phyloP scores from a whole-genome alignment of 2,888 invertebrate species.

The Dryadula phaetusa region DNA sequence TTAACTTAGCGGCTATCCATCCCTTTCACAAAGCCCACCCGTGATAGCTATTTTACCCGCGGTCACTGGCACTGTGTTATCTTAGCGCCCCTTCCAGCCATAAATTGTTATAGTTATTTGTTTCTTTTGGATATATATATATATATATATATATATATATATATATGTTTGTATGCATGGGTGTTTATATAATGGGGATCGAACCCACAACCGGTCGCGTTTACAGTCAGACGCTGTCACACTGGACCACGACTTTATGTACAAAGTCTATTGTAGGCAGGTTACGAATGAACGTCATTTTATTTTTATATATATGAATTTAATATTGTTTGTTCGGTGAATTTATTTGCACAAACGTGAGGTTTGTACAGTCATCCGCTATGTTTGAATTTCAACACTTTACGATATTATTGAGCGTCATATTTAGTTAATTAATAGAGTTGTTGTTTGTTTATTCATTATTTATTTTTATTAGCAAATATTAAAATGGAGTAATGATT shows the following conservation, averaged over 20 bases:
- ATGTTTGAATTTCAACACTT: conserved; percentile 4
- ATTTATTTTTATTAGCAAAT: background rate
- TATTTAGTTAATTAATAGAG: background rate
- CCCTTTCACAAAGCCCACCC: background rate
- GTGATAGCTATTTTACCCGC: background rate
- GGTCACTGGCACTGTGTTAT: conserved; percentile 16
- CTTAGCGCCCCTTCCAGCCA: conserved; percentile 8
- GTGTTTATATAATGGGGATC: no score
- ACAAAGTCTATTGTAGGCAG: no score
- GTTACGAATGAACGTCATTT: no score
- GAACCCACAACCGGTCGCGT: no score
- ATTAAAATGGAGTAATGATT: no score
- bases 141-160: background rate
- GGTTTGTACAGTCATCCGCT: background rate
- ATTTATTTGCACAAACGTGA: background rate
- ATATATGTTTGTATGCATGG: no score
- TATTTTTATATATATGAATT: background rate
- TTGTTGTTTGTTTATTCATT: background rate
- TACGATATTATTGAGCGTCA: background rate
- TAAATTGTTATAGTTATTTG: conserved; percentile 8
- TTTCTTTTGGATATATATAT: background rate
- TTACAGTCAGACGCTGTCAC: no score
- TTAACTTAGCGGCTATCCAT: background rate
- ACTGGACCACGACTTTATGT: no score
- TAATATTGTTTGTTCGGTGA: background rate